Conservation (phyloP, 2,113 vertebrate genomes). For the Passer montanus region DNA sequence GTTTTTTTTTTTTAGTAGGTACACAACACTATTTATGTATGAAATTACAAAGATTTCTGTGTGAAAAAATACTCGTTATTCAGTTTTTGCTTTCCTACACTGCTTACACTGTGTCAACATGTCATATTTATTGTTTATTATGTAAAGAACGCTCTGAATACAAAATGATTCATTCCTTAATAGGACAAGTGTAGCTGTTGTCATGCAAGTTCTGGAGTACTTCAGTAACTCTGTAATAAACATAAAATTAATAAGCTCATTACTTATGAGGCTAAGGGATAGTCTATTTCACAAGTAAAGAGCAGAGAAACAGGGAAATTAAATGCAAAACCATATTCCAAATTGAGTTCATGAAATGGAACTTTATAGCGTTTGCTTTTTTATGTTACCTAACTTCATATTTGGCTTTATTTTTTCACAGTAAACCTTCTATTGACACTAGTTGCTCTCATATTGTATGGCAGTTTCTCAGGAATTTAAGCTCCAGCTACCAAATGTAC, state of each 20-base stretch:
- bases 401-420: not conserved
- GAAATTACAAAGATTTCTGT: not conserved
- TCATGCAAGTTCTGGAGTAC: not conserved
- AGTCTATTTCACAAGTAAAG: not conserved
- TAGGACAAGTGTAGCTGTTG: not conserved
- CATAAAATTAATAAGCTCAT: not conserved
- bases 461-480: not conserved
- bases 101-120: not conserved
- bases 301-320: not conserved
- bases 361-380: not conserved
- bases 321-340: not conserved
- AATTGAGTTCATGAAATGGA: not conserved
- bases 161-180: not conserved
- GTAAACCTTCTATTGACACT: not conserved
- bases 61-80: not conserved
- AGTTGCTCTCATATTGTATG: not conserved
- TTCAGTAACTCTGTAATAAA: not conserved
- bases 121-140: not conserved
- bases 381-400: not conserved
- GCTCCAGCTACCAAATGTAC: not conserved
- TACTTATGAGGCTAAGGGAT: not conserved
- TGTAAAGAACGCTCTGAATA: constrained; percentile 15
- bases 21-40: not conserved
- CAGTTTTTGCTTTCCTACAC: not conserved
- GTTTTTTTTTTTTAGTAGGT: too few species aligned